Percentiles rank a stretch among this genome's conserved stretches.
phyloP scores from a whole-genome alignment of 2,113 vertebrate species.

The Nothobranchius furzeri region DNA sequence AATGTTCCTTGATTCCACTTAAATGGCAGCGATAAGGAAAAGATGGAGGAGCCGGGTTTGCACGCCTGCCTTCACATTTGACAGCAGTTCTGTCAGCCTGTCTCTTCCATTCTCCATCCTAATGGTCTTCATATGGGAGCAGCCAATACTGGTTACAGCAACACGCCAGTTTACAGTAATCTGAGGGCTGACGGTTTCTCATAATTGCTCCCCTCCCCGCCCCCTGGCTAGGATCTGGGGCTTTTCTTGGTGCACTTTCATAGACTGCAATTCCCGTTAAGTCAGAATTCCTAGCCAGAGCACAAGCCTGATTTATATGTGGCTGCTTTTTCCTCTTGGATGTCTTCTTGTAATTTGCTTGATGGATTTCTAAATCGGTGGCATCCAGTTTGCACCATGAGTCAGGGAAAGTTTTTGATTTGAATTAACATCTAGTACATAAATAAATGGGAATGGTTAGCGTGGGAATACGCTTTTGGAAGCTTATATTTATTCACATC shows the following conservation, averaged over 20 bases:
- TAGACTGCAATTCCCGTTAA: slow-evolving; percentile 31
- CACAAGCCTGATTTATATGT: neutral
- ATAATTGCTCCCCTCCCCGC: slow-evolving; percentile 53
- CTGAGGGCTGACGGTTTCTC: slow-evolving; percentile 59
- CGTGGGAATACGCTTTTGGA: slow-evolving; percentile 15
- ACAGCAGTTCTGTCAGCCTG: slow-evolving; percentile 16
- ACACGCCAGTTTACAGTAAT: slow-evolving; percentile 71
- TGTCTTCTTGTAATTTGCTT: slow-evolving; percentile 19
- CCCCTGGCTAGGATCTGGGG: slow-evolving; percentile 40
- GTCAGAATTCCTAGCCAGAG: slow-evolving; percentile 18
- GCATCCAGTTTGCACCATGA: slow-evolving; percentile 30
- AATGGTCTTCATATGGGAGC: slow-evolving; percentile 70
- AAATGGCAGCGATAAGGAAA: slow-evolving; percentile 7
- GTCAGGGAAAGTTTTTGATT: slow-evolving; percentile 23
- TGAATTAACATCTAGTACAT: slow-evolving; percentile 29
- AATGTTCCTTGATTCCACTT: slow-evolving; percentile 17
- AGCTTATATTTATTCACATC: slow-evolving; percentile 10
- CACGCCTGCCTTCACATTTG: slow-evolving; percentile 26
- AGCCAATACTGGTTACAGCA: slow-evolving; percentile 62
- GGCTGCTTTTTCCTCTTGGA: too few relatives aligned
- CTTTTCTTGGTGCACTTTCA: slow-evolving; percentile 36
- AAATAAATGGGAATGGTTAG: slow-evolving; percentile 28
- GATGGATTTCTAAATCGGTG: slow-evolving; percentile 26
- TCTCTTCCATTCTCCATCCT: slow-evolving; percentile 53
- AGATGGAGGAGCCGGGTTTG: neutral